phyloP scores from a whole-genome alignment of 2,113 vertebrate genomes.

The Heteronetta atricapilla region DNA sequence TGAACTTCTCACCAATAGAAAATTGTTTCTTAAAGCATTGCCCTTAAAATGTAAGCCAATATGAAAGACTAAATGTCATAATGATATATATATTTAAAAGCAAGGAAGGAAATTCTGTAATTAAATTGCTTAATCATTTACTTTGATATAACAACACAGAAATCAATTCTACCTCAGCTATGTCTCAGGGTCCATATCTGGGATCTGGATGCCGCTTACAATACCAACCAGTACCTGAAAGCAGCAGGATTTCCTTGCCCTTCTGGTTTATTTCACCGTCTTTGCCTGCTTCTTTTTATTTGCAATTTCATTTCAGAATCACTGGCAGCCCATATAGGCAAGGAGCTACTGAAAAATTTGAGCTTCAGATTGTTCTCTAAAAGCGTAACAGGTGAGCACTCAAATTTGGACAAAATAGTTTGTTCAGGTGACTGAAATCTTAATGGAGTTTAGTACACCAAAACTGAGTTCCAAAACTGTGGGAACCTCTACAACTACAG shows the following conservation, averaged over 20 bases:
- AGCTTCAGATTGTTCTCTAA: background rate
- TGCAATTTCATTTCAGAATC: background rate
- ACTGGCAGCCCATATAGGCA: background rate
- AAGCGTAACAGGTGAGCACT: background rate
- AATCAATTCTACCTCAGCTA: background rate
- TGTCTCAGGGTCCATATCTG: rapidly evolving
- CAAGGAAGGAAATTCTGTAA: background rate
- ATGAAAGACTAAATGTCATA: background rate
- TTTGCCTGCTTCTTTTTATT: background rate
- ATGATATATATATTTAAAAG: background rate
- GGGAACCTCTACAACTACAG: background rate
- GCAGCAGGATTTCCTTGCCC: background rate
- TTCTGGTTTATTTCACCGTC: background rate
- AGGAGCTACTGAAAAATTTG: background rate
- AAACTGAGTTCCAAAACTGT: background rate
- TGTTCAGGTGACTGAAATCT: background rate
- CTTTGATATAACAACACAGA: background rate
- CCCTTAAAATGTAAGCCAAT: background rate
- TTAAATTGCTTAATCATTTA: background rate
- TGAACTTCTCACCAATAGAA: background rate
- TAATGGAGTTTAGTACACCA: background rate
- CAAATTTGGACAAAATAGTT: background rate
- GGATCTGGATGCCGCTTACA: background rate
- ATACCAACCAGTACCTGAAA: background rate
- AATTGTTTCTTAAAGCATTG: background rate